Base-by-base conservation (phyloP, 2,888 invertebrate genomes). In the Germaria angustata region DNA sequence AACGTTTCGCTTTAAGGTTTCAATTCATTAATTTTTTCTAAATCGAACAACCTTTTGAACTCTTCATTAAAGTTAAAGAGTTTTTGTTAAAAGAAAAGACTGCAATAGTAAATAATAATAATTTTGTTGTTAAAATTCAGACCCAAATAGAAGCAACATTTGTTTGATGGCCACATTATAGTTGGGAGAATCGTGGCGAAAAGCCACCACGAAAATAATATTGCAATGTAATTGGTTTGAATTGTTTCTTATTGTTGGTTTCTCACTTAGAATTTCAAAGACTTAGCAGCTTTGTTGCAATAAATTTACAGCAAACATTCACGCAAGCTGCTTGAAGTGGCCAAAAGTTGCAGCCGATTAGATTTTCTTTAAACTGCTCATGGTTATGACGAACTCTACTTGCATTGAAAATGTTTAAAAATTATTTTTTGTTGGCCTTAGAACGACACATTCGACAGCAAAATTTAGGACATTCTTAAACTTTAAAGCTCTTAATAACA, bases 381-480 rank as follows among this genome's bases (percentile, higher is more conserved):
- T 28, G 53, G 77, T 72, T 66, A 81, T 72, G 51, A 77, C 41
- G 32, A 15, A 20, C 0, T 39, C 34, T 65, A 20, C 49, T 61
- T 51, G 66, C 22, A 49, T 63, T 69, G 34, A 5, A 22, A 15
- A 36, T 69, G 44, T 6, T 46, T 13, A n/a, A 65, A 20, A 49
- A 7, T 49, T 49, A 36, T n/a, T 39, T 6, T 24, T 44, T 71
- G 13, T 65, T 78, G 41, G 59, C 34, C 66, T 63, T 51, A 72
- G 65, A 81, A 71, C 44, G 66, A 72, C 81, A 77, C 77, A 72
- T 84, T 84, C 84, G 84, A 85, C 86, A 85, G 46, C 39, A 34
- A 77, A 78, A 86, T 84, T 84, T 84, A 82, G 84, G 80, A 75
- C 85, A 85, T 69, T 78, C 39, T 65, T 49, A 71, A 77, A 55